Evolutionary conservation across 2,113 vertebrate genomes (phyloP).

Genomic region (Macquaria australasica): DNA sequence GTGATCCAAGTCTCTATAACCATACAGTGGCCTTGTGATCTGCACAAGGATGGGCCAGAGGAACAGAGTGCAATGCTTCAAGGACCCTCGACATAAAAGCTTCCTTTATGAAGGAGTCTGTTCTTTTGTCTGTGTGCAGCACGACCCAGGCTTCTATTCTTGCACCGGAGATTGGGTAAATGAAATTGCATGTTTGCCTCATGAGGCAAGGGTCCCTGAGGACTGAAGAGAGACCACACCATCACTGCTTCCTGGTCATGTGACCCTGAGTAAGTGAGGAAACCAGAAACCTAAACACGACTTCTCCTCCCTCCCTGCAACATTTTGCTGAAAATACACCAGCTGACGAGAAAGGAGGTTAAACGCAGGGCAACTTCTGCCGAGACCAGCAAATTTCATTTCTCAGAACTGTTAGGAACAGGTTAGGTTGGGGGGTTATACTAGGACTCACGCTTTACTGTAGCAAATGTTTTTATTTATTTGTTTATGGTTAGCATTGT

Average conservation of each 20-base stretch:
- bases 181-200: slow-evolving; percentile 75
- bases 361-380: slow-evolving; percentile 57
- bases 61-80: slow-evolving; percentile 53
- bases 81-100: slow-evolving; percentile 74
- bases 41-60: slow-evolving; percentile 37
- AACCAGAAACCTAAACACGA: slow-evolving; percentile 73
- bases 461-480: background rate
- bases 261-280: slow-evolving; percentile 68
- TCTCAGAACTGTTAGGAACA: slow-evolving; percentile 15
- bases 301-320: slow-evolving; percentile 28
- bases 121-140: slow-evolving; percentile 72
- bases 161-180: slow-evolving; percentile 72
- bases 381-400: slow-evolving; percentile 26
- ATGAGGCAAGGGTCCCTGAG: slow-evolving; percentile 71
- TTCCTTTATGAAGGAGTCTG: slow-evolving; percentile 63
- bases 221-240: slow-evolving; percentile 63
- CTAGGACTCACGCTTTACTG: background rate
- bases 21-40: slow-evolving; percentile 51
- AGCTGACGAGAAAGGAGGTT: slow-evolving; percentile 72
- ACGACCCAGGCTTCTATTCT: slow-evolving; percentile 71
- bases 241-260: slow-evolving; percentile 75
- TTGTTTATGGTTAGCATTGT: background rate
- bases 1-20: slow-evolving; percentile 30
- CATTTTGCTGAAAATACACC: slow-evolving; percentile 66
- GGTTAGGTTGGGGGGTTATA: background rate